Conservation (phyloP, 2,888 invertebrate species). For the Dione juno region DNA sequence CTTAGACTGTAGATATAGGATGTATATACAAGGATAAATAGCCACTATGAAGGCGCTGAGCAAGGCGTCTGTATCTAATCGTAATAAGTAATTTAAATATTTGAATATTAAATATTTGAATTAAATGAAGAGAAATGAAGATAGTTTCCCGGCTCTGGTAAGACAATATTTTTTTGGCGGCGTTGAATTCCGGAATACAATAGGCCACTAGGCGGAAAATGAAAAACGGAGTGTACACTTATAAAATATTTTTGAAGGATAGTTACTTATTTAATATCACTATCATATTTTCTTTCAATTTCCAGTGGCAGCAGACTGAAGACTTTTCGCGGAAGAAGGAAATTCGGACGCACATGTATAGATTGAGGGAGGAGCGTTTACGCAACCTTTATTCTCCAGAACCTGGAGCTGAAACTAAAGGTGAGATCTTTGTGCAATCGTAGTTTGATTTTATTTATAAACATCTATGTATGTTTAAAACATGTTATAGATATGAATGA, state of each 20-base stretch:
- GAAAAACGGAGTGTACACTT: no score
- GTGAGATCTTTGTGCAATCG: constrained; percentile 53
- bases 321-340: constrained; percentile 94
- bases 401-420: constrained; percentile 67
- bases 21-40: no score
- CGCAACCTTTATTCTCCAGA: constrained; percentile 88
- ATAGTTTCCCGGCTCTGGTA: no score
- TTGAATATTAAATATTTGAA: no score
- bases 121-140: no score
- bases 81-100: no score
- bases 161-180: no score
- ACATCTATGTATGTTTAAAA: not conserved
- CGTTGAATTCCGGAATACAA: no score
- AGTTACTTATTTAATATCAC: not conserved
- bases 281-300: not conserved
- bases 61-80: no score
- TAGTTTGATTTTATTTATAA: not conserved
- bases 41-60: no score
- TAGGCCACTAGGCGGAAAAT: no score
- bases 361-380: constrained; percentile 90
- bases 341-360: constrained; percentile 93
- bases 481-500: not conserved
- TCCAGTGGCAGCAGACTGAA: constrained; percentile 92
- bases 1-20: not conserved
- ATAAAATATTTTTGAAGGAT: no score